phyloP scores from a whole-genome alignment of 2,888 invertebrate genomes.

The Linhomoeus sp. region DNA sequence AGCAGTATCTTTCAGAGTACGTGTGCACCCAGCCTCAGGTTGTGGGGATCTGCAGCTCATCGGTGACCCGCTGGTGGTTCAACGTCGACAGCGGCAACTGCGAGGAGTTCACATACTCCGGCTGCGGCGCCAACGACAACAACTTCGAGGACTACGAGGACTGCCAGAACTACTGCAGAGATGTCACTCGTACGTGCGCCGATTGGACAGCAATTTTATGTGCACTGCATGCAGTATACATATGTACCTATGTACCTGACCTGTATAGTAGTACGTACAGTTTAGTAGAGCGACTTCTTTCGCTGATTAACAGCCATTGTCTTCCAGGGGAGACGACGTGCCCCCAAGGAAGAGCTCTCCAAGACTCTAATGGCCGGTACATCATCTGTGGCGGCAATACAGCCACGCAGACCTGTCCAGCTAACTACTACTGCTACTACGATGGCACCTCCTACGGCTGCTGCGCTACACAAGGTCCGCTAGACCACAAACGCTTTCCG shows the following conservation, averaged over 20 bases:
- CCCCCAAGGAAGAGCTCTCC: conserved; percentile 24
- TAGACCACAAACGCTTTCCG: too few species aligned
- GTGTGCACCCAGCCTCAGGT: conserved; percentile 23
- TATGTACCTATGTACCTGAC: too few species aligned
- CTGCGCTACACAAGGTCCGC: conserved; percentile 5
- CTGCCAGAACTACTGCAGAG: conserved; percentile 3
- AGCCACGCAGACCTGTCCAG: not conserved
- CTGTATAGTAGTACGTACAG: too few species aligned
- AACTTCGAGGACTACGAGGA: conserved; percentile 3
- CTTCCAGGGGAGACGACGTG: conserved; percentile 21
- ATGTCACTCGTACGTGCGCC: not conserved
- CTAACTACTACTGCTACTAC: conserved; percentile 5
- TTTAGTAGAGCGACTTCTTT: too few species aligned
- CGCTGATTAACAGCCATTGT: too few species aligned
- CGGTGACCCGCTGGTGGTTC: conserved; percentile 24
- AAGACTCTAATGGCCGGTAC: conserved; percentile 24
- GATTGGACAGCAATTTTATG: too few species aligned
- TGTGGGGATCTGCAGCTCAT: conserved; percentile 23
- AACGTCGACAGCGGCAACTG: conserved; percentile 6
- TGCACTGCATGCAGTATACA: too few species aligned
- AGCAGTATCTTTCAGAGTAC: conserved; percentile 16
- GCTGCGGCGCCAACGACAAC: conserved; percentile 6
- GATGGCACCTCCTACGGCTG: conserved; percentile 5
- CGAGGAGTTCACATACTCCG: conserved; percentile 5
- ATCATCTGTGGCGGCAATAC: conserved; percentile 7